phyloP scores from a whole-genome alignment of 1,140 invertebrate species.

The Drosophila asahinai region DNA sequence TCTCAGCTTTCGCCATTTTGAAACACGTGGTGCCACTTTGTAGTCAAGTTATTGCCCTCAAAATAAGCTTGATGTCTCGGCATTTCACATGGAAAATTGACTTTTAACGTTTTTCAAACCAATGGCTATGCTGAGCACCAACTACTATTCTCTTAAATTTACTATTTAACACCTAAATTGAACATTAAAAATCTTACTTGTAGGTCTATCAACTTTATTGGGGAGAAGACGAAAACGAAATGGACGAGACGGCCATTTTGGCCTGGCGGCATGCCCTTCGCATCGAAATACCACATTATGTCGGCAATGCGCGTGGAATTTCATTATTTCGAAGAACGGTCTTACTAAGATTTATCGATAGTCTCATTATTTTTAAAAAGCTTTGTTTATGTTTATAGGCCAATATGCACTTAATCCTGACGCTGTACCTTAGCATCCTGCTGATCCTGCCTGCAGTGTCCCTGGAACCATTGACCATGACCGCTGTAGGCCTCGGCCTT shows the following conservation, averaged over 20 bases:
- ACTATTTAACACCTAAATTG: not conserved
- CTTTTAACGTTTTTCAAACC: not conserved
- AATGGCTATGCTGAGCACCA: not conserved
- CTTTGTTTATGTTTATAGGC: not conserved
- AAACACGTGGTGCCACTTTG: constrained; percentile 56
- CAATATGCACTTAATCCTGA: not conserved
- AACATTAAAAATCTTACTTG: constrained; percentile 25
- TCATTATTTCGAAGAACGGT: not conserved
- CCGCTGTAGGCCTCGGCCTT: constrained; percentile 18
- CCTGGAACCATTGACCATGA: constrained; percentile 54
- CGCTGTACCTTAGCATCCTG: not conserved
- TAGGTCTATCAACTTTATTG: constrained; percentile 50
- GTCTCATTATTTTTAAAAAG: not conserved
- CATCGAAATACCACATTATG: not conserved
- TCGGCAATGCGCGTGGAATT: not conserved
- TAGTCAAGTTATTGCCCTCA: not conserved
- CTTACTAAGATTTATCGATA: not conserved
- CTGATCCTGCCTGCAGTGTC: not conserved
- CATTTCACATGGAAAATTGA: not conserved
- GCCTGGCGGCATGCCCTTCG: not conserved
- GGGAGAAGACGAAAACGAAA: constrained; percentile 52
- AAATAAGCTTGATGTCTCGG: not conserved
- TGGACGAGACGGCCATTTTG: constrained; percentile 34
- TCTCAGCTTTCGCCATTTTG: constrained; percentile 60
- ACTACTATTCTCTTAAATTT: not conserved